phyloP scores from a whole-genome alignment of 1,140 invertebrate genomes.

The Lineus longissimus region DNA sequence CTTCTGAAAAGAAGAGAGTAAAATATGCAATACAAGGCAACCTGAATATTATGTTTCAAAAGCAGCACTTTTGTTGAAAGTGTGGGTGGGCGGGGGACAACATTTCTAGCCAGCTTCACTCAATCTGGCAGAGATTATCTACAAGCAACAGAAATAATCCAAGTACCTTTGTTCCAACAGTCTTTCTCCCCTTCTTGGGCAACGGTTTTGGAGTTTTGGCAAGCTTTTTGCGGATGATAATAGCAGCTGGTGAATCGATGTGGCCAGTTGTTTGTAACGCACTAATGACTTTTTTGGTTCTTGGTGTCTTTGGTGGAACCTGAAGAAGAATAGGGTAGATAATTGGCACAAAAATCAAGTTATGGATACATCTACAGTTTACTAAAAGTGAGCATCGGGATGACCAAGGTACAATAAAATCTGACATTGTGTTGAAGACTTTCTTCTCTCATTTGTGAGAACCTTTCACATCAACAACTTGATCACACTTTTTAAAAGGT shows the following conservation, averaged over 20 bases:
- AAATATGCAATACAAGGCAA: neutral
- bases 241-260: slow-evolving; percentile 46
- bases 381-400: neutral
- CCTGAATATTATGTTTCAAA: neutral
- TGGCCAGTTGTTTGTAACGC: slow-evolving; percentile 45
- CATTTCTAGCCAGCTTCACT: neutral
- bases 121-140: neutral
- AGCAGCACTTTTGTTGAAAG: no score
- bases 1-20: neutral
- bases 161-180: neutral
- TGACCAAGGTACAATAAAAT: no score
- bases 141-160: neutral
- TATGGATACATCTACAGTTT: neutral
- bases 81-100: no score
- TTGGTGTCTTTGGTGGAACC: slow-evolving; percentile 9
- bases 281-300: neutral
- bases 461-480: no score
- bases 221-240: slow-evolving; percentile 44
- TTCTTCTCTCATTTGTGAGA: no score
- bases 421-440: no score
- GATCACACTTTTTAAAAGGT: no score
- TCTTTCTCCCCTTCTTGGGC: slow-evolving; percentile 35
- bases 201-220: slow-evolving; percentile 32
- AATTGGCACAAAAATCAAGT: neutral
- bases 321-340: neutral